A percentile compares a stretch with the other conserved stretches of the same genome.
phyloP scores from a whole-genome alignment of 2,888 invertebrate species.

The Epinotia demarniana region DNA sequence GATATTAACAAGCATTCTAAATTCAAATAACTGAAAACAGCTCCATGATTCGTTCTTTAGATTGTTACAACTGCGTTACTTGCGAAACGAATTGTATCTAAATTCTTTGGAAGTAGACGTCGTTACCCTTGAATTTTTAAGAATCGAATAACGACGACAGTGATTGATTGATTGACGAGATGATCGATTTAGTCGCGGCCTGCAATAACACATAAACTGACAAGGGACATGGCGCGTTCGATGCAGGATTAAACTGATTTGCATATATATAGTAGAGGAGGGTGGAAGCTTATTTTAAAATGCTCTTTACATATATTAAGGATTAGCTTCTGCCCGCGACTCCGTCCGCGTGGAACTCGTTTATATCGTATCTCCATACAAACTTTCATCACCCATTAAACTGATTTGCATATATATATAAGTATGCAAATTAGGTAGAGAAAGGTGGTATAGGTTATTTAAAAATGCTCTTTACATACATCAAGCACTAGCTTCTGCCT shows the following conservation, averaged over 20 bases:
- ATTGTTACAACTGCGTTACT: background rate
- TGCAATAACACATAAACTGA: conserved; percentile 38
- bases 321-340: too few species aligned
- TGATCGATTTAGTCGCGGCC: conserved; percentile 33
- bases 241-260: conserved; percentile 23
- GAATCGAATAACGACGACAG: conserved; percentile 33
- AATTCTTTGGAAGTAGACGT: background rate
- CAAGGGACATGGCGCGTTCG: conserved; percentile 33
- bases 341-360: too few species aligned
- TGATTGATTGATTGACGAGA: conserved; percentile 29
- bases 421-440: too few species aligned
- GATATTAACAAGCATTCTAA: background rate
- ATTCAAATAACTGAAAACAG: conserved; percentile 3
- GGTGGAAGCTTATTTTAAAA: background rate
- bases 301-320: background rate
- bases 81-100: conserved; percentile 9
- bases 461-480: too few species aligned
- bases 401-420: too few species aligned
- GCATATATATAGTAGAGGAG: background rate
- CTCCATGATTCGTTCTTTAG: background rate
- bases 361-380: too few species aligned
- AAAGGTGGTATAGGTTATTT: too few species aligned
- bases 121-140: conserved; percentile 28
- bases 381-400: too few species aligned
- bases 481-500: too few species aligned